Evolutionary conservation across 1,140 invertebrate species (phyloP).

Genomic region (Drosophila funebris): DNA sequence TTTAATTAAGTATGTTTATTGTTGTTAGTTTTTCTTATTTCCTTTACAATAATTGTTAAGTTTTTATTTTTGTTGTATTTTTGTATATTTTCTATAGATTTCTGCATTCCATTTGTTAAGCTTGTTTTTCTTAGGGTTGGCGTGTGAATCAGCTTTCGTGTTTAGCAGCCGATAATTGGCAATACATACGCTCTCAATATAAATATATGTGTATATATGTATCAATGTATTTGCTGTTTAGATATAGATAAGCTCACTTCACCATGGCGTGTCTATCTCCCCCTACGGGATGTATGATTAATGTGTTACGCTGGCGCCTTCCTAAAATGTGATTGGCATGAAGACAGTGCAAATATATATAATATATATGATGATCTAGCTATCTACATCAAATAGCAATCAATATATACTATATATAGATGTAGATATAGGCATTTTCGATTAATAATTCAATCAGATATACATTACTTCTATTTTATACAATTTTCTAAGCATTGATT

Average conservation of each 20-base stretch:
- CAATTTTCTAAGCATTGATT: not conserved
- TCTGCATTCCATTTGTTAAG: slow-evolving; percentile 23
- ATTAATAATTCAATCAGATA: not conserved
- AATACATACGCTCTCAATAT: slow-evolving; percentile 23
- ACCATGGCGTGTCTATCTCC: not conserved
- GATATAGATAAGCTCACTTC: slow-evolving; percentile 24
- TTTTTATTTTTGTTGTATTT: slow-evolving; percentile 10
- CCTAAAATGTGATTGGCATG: slow-evolving; percentile 4
- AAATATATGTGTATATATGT: not conserved
- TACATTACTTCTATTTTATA: not conserved
- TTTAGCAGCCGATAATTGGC: slow-evolving; percentile 32
- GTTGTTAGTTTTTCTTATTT: slow-evolving; percentile 38
- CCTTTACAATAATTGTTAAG: slow-evolving; percentile 32
- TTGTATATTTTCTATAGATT: slow-evolving; percentile 31
- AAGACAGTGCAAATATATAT: not conserved
- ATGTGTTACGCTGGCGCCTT: slow-evolving; percentile 52
- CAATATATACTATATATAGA: too few species aligned
- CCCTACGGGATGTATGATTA: slow-evolving; percentile 35
- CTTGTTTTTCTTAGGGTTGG: slow-evolving; percentile 14
- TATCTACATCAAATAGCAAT: not conserved
- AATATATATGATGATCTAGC: slow-evolving; percentile 42
- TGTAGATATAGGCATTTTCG: too few species aligned
- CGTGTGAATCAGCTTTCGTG: slow-evolving; percentile 62
- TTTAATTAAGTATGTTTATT: slow-evolving; percentile 63
- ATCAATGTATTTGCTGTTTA: not conserved